Percentiles rank a stretch among this genome's conserved stretches.
Conservation (phyloP, 2,797 vertebrate genomes). For the Urocyon cinereoargenteus region DNA sequence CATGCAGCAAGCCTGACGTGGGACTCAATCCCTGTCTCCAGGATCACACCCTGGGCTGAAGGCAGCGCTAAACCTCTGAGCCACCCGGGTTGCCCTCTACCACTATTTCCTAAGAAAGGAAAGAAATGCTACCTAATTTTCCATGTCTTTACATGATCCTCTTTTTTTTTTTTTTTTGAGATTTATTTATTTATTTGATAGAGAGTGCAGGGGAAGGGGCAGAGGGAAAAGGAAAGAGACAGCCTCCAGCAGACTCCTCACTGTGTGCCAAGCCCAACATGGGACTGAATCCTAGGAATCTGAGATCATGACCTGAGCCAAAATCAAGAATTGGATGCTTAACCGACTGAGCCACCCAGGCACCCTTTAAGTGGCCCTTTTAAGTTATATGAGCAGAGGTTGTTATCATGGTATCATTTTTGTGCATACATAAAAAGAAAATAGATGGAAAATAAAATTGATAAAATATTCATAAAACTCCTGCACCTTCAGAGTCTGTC, state of each 20-base stretch:
- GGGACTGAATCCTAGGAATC: neutral
- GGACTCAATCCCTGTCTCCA: too few relatives aligned
- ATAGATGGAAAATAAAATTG: neutral
- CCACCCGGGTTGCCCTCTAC: neutral
- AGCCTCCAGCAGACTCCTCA: neutral
- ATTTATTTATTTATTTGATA: neutral
- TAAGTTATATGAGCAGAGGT: neutral
- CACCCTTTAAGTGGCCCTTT: neutral
- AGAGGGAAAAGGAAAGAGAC: neutral
- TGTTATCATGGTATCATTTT: neutral
- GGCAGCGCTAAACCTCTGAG: too few relatives aligned
- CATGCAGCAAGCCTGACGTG: too few relatives aligned
- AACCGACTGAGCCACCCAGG: neutral
- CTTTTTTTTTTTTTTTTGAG: neutral
- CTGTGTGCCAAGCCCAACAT: neutral
- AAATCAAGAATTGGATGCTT: neutral
- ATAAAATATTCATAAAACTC: neutral
- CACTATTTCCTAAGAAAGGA: neutral
- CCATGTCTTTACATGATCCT: neutral
- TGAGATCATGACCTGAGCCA: neutral
- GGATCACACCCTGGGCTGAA: too few relatives aligned
- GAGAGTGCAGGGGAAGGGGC: neutral
- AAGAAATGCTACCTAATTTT: neutral
- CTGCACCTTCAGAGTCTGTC: neutral
- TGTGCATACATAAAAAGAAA: neutral